Evolutionary conservation across 2,797 vertebrate species (phyloP).

Genomic region (Poeciliopsis paucimaculata): DNA sequence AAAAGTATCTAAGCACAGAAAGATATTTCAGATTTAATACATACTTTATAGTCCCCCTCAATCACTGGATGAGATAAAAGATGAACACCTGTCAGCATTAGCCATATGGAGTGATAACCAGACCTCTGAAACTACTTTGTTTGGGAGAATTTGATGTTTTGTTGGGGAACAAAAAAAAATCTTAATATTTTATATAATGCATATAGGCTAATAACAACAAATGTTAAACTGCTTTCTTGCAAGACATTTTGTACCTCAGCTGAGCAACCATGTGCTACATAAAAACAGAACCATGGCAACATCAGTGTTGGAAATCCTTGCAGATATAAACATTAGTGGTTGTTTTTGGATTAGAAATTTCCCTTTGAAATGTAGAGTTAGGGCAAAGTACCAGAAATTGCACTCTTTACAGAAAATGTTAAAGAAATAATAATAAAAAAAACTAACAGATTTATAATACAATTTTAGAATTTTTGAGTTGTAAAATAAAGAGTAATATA

Average conservation of each 20-base stretch:
- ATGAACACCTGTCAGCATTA: background rate
- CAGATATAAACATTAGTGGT: background rate
- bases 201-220: background rate
- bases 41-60: background rate
- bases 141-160: background rate
- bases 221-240: background rate
- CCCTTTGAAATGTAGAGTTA: slow-evolving; percentile 3
- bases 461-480: background rate
- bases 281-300: background rate
- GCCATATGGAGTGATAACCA: background rate
- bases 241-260: background rate
- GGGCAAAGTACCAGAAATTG: slow-evolving; percentile 4
- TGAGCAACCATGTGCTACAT: background rate
- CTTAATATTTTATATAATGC: background rate
- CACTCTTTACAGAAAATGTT: slow-evolving; percentile 1
- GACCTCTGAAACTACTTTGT: background rate
- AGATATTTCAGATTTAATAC: background rate
- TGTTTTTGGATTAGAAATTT: background rate
- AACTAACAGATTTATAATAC: background rate
- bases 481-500: background rate
- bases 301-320: background rate
- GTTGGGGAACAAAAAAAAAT: background rate
- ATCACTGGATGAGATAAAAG: background rate
- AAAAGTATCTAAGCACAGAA: background rate
- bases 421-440: background rate